These are phyloP conservation scores for Molorchus minor DNA, from an alignment of 2,888 invertebrate genomes.

Conservation along the genomic window DNA sequence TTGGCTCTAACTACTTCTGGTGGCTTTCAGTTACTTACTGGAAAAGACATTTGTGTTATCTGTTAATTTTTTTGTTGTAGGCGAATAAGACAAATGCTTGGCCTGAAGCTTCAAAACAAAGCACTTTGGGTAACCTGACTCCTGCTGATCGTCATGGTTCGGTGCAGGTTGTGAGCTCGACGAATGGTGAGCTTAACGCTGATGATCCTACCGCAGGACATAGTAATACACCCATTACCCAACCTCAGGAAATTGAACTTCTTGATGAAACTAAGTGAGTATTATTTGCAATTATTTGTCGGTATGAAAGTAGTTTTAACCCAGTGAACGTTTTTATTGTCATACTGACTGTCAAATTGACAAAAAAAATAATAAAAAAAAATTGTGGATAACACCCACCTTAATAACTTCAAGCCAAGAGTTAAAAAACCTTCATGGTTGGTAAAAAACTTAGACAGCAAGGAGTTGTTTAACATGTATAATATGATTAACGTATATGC, in stretches of 20 bases:
- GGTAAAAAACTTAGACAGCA: too few species aligned
- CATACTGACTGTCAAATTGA: too few species aligned
- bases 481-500: too few species aligned
- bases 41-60: too few species aligned
- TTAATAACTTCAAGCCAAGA: too few species aligned
- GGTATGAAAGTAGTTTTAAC: background rate
- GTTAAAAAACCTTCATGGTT: too few species aligned
- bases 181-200: conserved; percentile 93
- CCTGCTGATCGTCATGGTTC: conserved; percentile 97
- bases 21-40: too few species aligned
- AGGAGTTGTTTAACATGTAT: too few species aligned
- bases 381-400: too few species aligned
- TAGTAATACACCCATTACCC: conserved; percentile 97
- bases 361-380: too few species aligned
- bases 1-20: too few species aligned
- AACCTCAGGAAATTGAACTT: conserved; percentile 90
- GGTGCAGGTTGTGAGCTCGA: conserved; percentile 98
- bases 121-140: conserved; percentile 84
- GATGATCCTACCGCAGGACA: conserved; percentile 97
- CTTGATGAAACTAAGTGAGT: conserved; percentile 98
- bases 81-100: conserved; percentile 79
- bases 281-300: conserved; percentile 35
- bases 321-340: too few species aligned
- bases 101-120: conserved; percentile 86
- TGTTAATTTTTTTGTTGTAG: conserved; percentile 45